Evolutionary conservation across 2,797 vertebrate species (phyloP), one percentile per base, ranked within the genome.

Genomic region (Enteromius argenteus): DNA sequence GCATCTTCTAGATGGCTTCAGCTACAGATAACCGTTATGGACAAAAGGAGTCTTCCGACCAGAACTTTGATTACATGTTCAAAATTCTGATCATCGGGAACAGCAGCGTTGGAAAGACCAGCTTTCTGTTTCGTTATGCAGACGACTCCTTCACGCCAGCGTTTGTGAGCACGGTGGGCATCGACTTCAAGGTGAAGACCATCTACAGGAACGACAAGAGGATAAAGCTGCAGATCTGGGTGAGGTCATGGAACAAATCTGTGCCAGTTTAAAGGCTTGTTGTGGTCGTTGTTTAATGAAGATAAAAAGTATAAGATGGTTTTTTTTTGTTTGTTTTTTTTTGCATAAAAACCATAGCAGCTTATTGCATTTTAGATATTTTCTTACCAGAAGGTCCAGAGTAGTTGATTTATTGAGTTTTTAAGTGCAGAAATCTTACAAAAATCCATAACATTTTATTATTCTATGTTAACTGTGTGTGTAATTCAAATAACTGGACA

Each of bases 31-130:
- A 97, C 58, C 96, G 96, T 89, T 98, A 98, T 5, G 98, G 98
- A 46, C 98, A 99, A 93, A 99, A 99, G 93, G 98, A 99, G 87
- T 96, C 97, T 76, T 96, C 98, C 0, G 98, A 98, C 88, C 98
- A 99, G 92, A 99, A 99, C 94, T 99, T 99, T 69, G 98, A 99
- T 86, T 99, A 99, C 87, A 99, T 99, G 98, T 99, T 99, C 92
- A 99, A 99, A 93, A 98, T 99, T 93, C 96, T 99, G 85, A 99
- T 99, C 93, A 99, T 99, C 0, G 98, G 98, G 32, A 99, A 99
- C 95, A 99, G 98, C 95, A 98, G 97, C 0, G 98, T 99, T 1
- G 98, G 98, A 2, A 99, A 99, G 92, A 99, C 98, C 5, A 98
- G 97, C 53, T 99, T 99, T 92, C 94, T 99, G 85, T 98, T 99